phyloP scores from a whole-genome alignment of 2,797 vertebrate genomes.

The Cryptoprocta ferox region DNA sequence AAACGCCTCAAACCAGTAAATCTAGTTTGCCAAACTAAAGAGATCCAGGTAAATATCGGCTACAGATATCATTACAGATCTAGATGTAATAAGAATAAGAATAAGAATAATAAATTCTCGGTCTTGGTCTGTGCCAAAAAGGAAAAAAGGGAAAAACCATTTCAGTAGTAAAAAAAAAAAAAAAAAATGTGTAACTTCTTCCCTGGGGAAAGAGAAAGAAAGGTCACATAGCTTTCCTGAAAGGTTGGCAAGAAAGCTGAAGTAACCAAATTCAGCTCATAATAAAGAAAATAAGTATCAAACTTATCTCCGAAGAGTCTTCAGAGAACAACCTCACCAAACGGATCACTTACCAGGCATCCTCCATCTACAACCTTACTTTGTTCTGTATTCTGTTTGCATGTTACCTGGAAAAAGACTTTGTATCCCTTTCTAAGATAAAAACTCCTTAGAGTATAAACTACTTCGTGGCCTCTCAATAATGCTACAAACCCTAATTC shows the following conservation, averaged over 20 bases:
- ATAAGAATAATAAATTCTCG: background rate
- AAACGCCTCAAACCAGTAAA: no score
- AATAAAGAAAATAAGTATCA: background rate
- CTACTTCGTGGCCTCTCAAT: background rate
- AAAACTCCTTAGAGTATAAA: background rate
- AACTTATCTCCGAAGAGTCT: no score
- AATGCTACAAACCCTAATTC: background rate
- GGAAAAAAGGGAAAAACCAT: background rate
- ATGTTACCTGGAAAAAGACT: background rate
- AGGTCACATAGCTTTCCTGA: background rate
- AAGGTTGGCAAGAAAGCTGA: background rate
- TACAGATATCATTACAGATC: no score
- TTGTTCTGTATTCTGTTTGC: background rate
- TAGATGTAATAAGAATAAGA: background rate
- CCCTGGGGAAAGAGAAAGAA: background rate
- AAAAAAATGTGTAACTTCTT: background rate
- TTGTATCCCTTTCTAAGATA: background rate
- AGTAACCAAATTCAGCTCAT: constrained; percentile 25
- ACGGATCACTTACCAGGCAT: no score
- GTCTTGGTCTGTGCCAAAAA: constrained; percentile 1
- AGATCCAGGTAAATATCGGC: no score
- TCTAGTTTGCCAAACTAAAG: no score
- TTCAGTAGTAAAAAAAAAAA: no score
- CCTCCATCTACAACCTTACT: background rate
- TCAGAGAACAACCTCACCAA: no score